Evolutionary conservation across 2,888 invertebrate species (phyloP), one percentile per base, ranked within the genome.

Genomic region (Ethmia dodecea): DNA sequence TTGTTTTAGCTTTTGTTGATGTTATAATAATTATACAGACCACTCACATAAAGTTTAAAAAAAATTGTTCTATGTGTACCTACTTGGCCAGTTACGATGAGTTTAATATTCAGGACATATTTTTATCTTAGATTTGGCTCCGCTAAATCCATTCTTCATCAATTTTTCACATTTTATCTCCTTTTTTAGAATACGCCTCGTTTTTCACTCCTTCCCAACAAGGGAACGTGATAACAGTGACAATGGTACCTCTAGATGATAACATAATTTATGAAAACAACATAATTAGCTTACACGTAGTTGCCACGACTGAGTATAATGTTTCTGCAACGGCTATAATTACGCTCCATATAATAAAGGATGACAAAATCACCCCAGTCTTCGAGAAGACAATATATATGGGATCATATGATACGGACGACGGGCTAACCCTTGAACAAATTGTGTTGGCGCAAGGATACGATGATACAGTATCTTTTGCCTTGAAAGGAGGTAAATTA

Each of bases 281-380:
- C 28, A 57, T 67, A 25, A 55, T 80, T 24, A 55, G 52, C 27
- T 43, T 79, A 13, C 53, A 65, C 55, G 47, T 80, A 1, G 40
- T 51, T 1, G 79, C 69, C 8, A 52, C 53, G 11, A 61, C 53
- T 25, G 52, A 42, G 8, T 43, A 43, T 25, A 71, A 60, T 41
- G 11, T 6, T 3, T 39, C 48, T 2, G 55, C 70, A 5, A 52
- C 49, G 1, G 45, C 71, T 20, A 45, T 72, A 33, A 62, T 76
- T 13, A 60, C 58, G n/a, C 50, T 80, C 14, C 68, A 72, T 27
- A 68, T 80, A 29, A 51, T 78, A 33, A 76, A 76, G 39, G 63
- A 78, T 11, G 80, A 80, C 34, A 54, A 47, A 11, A 38, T 55
- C 1, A 76, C 78, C 0, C 80, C 79, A 1, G 51, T 63, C 2